Percentiles rank a stretch among this genome's conserved stretches.
Conservation (phyloP, 2,888 invertebrate genomes). For the Orchestes rusci region DNA sequence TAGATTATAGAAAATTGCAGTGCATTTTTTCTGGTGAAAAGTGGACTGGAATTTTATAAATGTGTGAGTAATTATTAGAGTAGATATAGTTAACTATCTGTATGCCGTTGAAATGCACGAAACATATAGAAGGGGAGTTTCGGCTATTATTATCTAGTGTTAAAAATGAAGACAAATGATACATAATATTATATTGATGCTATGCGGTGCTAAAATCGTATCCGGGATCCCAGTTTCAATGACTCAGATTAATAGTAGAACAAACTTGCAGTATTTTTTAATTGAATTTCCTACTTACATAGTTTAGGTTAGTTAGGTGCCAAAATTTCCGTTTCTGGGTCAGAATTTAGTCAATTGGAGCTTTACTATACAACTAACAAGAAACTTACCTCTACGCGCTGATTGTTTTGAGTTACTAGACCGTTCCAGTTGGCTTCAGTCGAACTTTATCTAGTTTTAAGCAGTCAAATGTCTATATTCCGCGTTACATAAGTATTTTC, state of each 20-base stretch:
- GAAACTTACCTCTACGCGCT: too few relatives aligned
- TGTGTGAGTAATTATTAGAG: constrained; percentile 18
- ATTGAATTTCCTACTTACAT: neutral
- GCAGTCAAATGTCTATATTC: constrained; percentile 34
- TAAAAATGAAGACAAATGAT: constrained; percentile 25
- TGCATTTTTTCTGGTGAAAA: constrained; percentile 13
- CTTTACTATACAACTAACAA: too few relatives aligned
- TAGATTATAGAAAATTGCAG: constrained; percentile 17
- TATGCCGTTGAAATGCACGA: constrained; percentile 85
- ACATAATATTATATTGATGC: constrained; percentile 30
- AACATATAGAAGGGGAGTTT: constrained; percentile 77
- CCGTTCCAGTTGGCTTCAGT: too few relatives aligned
- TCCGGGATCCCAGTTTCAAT: constrained; percentile 20
- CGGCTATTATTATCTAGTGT: constrained; percentile 32
- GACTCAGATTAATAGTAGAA: constrained; percentile 14
- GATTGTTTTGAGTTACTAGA: too few relatives aligned
- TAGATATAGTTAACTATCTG: constrained; percentile 43
- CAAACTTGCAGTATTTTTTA: constrained; percentile 6
- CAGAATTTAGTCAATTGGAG: constrained; percentile 9
- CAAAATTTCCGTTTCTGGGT: constrained; percentile 16
- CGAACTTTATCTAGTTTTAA: constrained; percentile 27
- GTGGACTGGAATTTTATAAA: constrained; percentile 14
- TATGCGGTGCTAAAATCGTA: constrained; percentile 30
- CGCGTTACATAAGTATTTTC: constrained; percentile 4
- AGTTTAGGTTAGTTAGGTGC: constrained; percentile 18